A percentile compares a stretch with the other conserved stretches of the same genome.
Conservation (phyloP, 2,113 vertebrate genomes). For the Nyctibius bracteatus region DNA sequence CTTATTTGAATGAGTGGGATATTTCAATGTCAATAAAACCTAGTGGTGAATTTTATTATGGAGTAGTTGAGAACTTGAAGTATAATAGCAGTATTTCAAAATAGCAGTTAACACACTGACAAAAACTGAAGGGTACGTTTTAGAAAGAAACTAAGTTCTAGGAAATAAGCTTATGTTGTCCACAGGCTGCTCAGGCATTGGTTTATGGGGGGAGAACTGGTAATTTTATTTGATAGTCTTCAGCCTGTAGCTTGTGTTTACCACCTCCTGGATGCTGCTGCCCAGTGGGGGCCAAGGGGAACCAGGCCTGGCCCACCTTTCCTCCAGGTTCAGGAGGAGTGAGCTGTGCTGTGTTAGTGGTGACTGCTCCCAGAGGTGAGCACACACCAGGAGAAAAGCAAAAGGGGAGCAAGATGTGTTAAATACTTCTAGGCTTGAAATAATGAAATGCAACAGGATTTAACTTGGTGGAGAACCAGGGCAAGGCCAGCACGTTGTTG, state of each 20-base stretch:
- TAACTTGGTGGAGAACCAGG: background rate
- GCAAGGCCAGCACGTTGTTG: fast-evolving
- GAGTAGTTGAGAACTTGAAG: background rate
- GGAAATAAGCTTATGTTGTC: background rate
- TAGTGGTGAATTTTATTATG: background rate
- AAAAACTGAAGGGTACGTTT: fast-evolving
- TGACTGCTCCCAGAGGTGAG: background rate
- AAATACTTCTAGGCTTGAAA: background rate
- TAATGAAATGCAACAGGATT: background rate
- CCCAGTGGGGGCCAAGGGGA: fast-evolving
- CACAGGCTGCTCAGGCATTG: background rate
- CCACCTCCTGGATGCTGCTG: background rate
- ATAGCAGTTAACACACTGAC: background rate
- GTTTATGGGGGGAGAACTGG: background rate
- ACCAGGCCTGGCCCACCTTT: background rate
- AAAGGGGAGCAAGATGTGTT: background rate
- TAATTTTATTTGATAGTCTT: background rate
- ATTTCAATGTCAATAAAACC: background rate
- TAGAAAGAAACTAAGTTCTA: background rate
- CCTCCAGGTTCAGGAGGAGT: background rate
- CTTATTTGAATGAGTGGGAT: background rate
- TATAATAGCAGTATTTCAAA: background rate
- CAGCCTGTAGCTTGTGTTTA: background rate
- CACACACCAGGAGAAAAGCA: background rate
- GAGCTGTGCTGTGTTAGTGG: background rate